Conservation (phyloP, 35 echinoderm and acorn worm genomes). For the Eucidaris tribuloides region DNA sequence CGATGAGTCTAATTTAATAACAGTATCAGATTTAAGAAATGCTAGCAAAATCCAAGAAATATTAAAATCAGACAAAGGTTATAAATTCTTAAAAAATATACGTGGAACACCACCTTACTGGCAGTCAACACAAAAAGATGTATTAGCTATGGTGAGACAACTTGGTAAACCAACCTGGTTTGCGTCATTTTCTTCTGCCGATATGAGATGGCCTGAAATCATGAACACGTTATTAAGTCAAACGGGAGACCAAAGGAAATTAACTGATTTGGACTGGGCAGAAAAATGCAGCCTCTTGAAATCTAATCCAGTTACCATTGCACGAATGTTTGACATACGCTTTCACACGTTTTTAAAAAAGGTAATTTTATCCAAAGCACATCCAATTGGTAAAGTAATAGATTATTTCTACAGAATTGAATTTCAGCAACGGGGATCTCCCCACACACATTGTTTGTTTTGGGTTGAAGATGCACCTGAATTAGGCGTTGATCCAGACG, state of each 20-base stretch:
- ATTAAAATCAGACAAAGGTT: conserved; percentile 30
- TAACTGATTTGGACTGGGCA: conserved; percentile 39
- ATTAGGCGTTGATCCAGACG: conserved; percentile 10
- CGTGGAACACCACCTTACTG: conserved; percentile 78
- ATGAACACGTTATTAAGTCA: conserved; percentile 21
- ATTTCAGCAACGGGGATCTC: conserved; percentile 38
- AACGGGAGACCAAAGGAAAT: conserved; percentile 18
- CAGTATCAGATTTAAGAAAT: not conserved
- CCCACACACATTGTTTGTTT: conserved; percentile 37
- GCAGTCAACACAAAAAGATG: conserved; percentile 61
- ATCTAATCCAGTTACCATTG: conserved; percentile 51
- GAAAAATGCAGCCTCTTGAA: conserved; percentile 42
- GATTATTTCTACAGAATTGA: conserved; percentile 53
- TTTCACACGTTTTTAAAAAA: conserved; percentile 53
- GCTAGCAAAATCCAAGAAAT: not conserved
- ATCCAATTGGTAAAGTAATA: conserved; percentile 53
- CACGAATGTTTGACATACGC: conserved; percentile 60
- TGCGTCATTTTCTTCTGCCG: conserved; percentile 58
- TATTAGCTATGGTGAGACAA: conserved; percentile 73
- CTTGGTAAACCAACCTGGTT: conserved; percentile 71
- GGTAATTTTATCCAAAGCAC: conserved; percentile 38
- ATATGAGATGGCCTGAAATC: conserved; percentile 63
- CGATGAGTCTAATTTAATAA: not conserved
- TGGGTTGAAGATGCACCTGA: conserved; percentile 59
- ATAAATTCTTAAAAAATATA: conserved; percentile 68